These are phyloP conservation scores for Ceratothoa steindachneri DNA, from an alignment of 2,888 invertebrate genomes.

Conservation along the genomic window DNA sequence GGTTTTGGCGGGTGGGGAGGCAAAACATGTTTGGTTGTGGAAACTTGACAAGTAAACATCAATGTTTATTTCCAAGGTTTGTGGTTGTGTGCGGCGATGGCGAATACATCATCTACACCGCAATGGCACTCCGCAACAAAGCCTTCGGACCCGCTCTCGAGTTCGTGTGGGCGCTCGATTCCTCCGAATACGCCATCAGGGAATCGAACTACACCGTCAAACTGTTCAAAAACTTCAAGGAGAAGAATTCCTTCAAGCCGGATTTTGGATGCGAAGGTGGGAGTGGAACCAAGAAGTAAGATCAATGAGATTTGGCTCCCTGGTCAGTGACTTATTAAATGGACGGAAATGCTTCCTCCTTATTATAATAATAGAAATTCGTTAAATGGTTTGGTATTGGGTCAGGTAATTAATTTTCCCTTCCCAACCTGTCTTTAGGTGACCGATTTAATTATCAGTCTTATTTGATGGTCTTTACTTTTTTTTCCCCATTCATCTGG, in stretches of 20 bases:
- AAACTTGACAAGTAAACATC: too few relatives aligned
- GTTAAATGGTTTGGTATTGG: too few relatives aligned
- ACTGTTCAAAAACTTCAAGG: slow-evolving; percentile 97
- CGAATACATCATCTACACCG: slow-evolving; percentile 99
- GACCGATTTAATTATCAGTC: too few relatives aligned
- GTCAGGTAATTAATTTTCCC: too few relatives aligned
- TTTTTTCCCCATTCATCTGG: not conserved
- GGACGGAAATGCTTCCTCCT: too few relatives aligned
- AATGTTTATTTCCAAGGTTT: slow-evolving; percentile 61
- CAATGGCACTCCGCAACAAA: slow-evolving; percentile 97
- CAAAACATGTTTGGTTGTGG: too few relatives aligned
- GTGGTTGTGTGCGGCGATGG: slow-evolving; percentile 98
- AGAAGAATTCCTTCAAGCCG: slow-evolving; percentile 89
- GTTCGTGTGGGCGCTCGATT: slow-evolving; percentile 97
- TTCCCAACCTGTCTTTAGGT: too few relatives aligned
- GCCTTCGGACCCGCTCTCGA: slow-evolving; percentile 97
- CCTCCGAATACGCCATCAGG: slow-evolving; percentile 73
- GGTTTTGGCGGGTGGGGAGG: too few relatives aligned
- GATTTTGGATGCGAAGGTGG: slow-evolving; percentile 93
- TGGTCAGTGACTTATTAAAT: too few relatives aligned
- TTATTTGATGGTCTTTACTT: too few relatives aligned
- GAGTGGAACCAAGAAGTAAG: too few relatives aligned
- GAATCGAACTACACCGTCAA: slow-evolving; percentile 86
- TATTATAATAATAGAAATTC: too few relatives aligned
- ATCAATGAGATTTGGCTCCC: not conserved